phyloP scores from a whole-genome alignment of 2,113 vertebrate species.

The Himantopus leucocephalus region DNA sequence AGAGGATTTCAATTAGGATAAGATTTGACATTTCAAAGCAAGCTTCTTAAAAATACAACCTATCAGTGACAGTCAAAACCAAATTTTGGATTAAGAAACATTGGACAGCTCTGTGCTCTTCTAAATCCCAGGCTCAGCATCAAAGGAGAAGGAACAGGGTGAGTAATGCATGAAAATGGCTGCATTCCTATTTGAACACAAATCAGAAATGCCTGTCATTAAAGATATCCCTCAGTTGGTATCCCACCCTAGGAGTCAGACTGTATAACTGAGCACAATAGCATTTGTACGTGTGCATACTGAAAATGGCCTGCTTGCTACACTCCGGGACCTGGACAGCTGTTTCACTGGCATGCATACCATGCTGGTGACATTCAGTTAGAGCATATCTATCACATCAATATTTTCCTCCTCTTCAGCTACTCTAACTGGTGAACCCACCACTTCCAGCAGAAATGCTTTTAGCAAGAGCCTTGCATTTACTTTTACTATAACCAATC shows the following conservation, averaged over 20 bases:
- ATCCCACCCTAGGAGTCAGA: not conserved
- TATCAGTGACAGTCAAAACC: not conserved
- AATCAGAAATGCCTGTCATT: not conserved
- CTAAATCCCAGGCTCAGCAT: constrained; percentile 30
- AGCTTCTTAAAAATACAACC: not conserved
- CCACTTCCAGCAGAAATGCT: not conserved
- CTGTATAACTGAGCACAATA: not conserved
- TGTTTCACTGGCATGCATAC: not conserved
- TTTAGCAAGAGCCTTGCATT: not conserved
- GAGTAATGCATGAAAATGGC: not conserved
- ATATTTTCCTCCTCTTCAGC: not conserved
- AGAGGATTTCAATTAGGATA: not conserved
- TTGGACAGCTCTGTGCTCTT: not conserved
- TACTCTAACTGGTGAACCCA: not conserved
- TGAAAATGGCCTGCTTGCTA: not conserved
- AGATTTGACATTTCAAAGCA: not conserved
- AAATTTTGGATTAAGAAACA: constrained; percentile 30
- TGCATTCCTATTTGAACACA: not conserved
- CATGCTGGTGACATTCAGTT: not conserved
- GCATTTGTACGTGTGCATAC: not conserved
- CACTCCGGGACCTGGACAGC: not conserved
- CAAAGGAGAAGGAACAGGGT: not conserved
- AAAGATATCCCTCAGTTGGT: not conserved
- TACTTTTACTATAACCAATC: not conserved
- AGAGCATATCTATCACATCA: too few relatives aligned